Conservation (phyloP, 2,797 vertebrate species). For the Falco biarmicus region DNA sequence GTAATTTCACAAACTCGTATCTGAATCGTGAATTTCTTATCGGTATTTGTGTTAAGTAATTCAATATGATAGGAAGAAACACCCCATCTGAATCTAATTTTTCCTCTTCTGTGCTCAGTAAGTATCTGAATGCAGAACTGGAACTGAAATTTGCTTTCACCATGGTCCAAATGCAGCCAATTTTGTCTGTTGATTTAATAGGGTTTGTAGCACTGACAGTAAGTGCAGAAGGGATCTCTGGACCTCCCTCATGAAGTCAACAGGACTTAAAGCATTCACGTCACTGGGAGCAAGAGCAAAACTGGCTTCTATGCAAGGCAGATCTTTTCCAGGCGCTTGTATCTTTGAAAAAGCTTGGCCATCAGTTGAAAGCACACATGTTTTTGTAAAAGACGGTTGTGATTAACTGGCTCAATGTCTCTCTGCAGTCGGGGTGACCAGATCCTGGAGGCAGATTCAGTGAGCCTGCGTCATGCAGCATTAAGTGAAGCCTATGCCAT, state of each 20-base stretch:
- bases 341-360: background rate
- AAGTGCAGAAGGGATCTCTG: background rate
- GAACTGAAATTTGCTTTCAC: constrained; percentile 6
- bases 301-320: background rate
- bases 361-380: background rate
- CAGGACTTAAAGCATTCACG: background rate
- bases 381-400: background rate
- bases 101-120: background rate
- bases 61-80: constrained; percentile 46
- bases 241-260: background rate
- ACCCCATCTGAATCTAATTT: constrained; percentile 21
- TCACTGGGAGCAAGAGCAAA: background rate
- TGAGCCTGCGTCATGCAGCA: constrained; percentile 90
- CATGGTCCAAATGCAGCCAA: background rate
- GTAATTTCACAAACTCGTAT: constrained; percentile 8
- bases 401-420: constrained; percentile 1
- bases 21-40: constrained; percentile 11
- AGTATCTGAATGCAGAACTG: background rate
- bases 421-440: constrained; percentile 91
- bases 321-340: background rate
- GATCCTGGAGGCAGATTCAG: constrained; percentile 92
- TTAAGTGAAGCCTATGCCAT: constrained; percentile 93
- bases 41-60: constrained; percentile 63
- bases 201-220: background rate
- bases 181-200: background rate